A percentile compares a stretch with the other conserved stretches of the same genome.
Evolutionary conservation across 2,113 vertebrate species (phyloP).

Genomic region (Ginglymostoma cirratum): DNA sequence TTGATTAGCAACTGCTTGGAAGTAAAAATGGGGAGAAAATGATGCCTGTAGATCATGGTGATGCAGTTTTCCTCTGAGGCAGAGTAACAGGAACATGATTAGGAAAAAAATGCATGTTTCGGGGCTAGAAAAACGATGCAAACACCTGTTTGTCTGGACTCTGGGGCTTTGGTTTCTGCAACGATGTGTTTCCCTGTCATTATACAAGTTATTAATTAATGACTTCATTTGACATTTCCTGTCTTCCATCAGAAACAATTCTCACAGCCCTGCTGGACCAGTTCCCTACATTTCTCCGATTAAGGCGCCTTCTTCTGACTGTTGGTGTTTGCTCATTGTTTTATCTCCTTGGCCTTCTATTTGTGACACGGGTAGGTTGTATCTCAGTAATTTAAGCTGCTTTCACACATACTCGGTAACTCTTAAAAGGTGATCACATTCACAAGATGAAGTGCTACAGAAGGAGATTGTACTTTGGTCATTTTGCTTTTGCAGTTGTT

Average conservation of each 20-base stretch:
- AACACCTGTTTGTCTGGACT: background rate
- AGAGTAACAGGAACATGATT: background rate
- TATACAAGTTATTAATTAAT: background rate
- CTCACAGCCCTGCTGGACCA: background rate
- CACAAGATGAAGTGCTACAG: background rate
- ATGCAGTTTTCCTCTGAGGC: background rate
- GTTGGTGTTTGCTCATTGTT: background rate
- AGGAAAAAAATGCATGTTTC: background rate
- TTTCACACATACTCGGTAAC: background rate
- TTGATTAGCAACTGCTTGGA: background rate
- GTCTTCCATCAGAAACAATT: background rate
- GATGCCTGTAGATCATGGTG: background rate
- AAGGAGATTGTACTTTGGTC: background rate
- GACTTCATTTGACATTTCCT: background rate
- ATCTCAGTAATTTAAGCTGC: background rate
- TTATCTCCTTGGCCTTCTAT: background rate
- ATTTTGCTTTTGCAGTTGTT: background rate
- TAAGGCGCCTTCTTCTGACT: background rate
- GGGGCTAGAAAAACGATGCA: too few relatives aligned
- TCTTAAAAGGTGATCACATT: background rate
- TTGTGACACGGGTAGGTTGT: background rate
- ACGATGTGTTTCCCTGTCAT: background rate
- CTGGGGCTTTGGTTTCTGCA: background rate
- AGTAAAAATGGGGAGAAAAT: background rate
- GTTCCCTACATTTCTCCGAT: background rate